Evolutionary conservation across 2,888 invertebrate genomes (phyloP).

Genomic region (Lasioglossum marginatum): DNA sequence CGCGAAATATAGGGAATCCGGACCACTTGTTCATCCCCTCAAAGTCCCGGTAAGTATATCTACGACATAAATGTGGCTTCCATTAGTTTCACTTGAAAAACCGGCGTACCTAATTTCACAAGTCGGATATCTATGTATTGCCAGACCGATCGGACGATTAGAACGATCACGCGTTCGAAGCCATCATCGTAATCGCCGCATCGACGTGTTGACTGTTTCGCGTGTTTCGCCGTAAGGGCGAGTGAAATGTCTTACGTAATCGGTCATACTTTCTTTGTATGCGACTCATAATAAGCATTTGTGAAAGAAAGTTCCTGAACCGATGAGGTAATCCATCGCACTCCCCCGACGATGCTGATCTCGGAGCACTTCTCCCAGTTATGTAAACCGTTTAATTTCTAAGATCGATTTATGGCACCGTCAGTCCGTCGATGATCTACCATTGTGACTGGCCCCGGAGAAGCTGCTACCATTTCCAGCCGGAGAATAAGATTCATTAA

Average conservation of each 20-base stretch:
- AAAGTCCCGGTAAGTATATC: neutral
- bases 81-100: neutral
- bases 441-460: neutral
- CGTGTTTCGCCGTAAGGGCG: constrained; percentile 48
- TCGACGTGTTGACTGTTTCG: neutral
- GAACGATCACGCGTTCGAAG: neutral
- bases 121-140: neutral
- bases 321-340: constrained; percentile 58
- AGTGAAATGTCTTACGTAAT: constrained; percentile 51
- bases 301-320: constrained; percentile 54
- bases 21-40: neutral
- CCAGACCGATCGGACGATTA: neutral
- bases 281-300: constrained; percentile 46
- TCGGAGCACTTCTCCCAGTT: constrained; percentile 27
- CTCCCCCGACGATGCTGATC: constrained; percentile 47
- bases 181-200: constrained; percentile 10
- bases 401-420: constrained; percentile 42
- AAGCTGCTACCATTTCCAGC: neutral
- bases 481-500: constrained; percentile 2
- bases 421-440: neutral
- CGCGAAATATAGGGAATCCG: neutral
- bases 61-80: neutral
- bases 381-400: constrained; percentile 52
- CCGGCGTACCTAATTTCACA: neutral
- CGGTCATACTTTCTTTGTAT: constrained; percentile 55